phyloP scores from a whole-genome alignment of 2,113 vertebrate species.

The Microtus oregoni region DNA sequence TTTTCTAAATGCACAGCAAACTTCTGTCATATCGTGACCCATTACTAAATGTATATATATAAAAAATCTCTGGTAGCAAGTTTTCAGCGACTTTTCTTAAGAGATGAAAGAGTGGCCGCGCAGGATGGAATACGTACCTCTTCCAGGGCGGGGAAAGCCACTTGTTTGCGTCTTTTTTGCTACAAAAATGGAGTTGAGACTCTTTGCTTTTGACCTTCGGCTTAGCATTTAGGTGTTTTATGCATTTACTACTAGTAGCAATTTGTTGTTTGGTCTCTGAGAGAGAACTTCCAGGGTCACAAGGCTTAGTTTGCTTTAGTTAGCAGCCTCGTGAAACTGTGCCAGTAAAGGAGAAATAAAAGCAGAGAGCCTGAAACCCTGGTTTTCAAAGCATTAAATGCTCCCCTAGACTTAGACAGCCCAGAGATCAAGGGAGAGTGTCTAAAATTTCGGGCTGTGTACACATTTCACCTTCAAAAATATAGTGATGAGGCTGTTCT shows the following conservation, averaged over 20 bases:
- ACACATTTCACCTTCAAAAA: constrained; percentile 29
- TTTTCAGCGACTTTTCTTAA: background rate
- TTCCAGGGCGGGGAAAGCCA: background rate
- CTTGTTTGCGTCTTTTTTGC: background rate
- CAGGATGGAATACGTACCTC: background rate
- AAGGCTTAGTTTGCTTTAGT: background rate
- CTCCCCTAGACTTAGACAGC: background rate
- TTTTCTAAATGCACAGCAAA: background rate
- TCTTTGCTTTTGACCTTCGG: background rate
- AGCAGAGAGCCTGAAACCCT: background rate
- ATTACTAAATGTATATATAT: background rate
- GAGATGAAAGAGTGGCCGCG: background rate
- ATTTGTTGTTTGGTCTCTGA: constrained; percentile 12
- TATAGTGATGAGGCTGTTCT: background rate
- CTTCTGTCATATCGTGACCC: background rate
- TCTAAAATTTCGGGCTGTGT: background rate
- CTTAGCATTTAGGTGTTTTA: background rate
- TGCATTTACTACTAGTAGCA: background rate
- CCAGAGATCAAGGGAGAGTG: background rate
- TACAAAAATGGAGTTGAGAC: background rate
- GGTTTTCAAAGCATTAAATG: constrained; percentile 26
- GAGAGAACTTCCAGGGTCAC: background rate
- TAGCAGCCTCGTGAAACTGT: background rate
- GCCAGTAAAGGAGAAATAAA: constrained; percentile 1
- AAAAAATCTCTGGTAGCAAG: background rate